phyloP scores from a whole-genome alignment of 2,888 invertebrate species.

The Eumerus sabulonum region DNA sequence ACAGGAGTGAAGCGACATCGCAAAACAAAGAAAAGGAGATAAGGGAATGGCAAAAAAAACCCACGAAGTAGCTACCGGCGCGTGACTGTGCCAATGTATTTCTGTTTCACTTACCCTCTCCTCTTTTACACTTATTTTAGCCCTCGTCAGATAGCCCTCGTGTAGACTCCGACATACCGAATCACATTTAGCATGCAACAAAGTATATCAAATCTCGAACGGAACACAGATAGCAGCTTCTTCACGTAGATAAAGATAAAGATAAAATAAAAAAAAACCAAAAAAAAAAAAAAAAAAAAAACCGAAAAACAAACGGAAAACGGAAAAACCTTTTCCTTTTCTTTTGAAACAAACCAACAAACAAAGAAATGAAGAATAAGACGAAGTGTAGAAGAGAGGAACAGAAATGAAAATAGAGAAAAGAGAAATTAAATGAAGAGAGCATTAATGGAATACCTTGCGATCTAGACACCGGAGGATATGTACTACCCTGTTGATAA shows the following conservation, averaged over 20 bases:
- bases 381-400: conserved; percentile 30
- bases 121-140: too few species aligned
- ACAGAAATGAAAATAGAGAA: conserved; percentile 38
- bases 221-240: neutral
- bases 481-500: conserved; percentile 78
- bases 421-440: conserved; percentile 69
- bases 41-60: too few species aligned
- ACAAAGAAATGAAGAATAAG: conserved; percentile 9
- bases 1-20: too few species aligned
- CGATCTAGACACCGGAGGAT: conserved; percentile 79
- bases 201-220: neutral
- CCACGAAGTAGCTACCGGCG: too few species aligned
- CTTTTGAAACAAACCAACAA: conserved; percentile 24
- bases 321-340: conserved; percentile 8
- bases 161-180: too few species aligned
- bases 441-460: conserved; percentile 76
- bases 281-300: conserved; percentile 13
- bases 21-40: too few species aligned
- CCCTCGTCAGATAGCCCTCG: too few species aligned
- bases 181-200: conserved; percentile 49
- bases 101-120: too few species aligned
- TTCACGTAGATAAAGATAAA: neutral
- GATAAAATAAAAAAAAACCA: conserved; percentile 25
- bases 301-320: conserved; percentile 2
- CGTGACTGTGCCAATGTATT: too few species aligned